Conservation (phyloP, 1,140 invertebrate genomes). For the Drosophila fuyamai region DNA sequence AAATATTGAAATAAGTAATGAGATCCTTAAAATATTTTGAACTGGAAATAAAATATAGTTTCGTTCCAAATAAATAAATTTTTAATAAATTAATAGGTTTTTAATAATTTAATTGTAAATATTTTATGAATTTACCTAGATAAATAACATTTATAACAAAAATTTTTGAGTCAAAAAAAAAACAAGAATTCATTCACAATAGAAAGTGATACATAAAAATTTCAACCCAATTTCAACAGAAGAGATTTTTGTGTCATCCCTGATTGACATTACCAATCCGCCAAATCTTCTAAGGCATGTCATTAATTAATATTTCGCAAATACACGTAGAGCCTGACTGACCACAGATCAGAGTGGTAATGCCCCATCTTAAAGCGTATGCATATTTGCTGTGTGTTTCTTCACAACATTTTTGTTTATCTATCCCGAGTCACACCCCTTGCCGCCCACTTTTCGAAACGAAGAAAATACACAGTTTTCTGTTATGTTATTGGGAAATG, state of each 20-base stretch:
- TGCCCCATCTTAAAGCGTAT: slow-evolving; percentile 5
- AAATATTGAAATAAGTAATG: too few species aligned
- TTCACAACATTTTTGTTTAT: slow-evolving; percentile 24
- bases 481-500: slow-evolving; percentile 52
- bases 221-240: neutral
- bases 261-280: neutral
- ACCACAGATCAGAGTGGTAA: slow-evolving; percentile 17
- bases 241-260: neutral
- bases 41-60: too few species aligned
- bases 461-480: slow-evolving; percentile 34
- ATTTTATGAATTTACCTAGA: too few species aligned
- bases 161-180: too few species aligned
- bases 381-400: slow-evolving; percentile 9
- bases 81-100: too few species aligned
- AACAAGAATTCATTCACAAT: too few species aligned
- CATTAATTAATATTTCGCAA: slow-evolving; percentile 1
- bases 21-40: too few species aligned
- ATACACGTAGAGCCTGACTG: neutral
- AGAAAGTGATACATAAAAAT: too few species aligned
- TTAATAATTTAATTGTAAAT: too few species aligned
- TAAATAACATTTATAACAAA: too few species aligned
- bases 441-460: slow-evolving; percentile 4
- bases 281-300: neutral
- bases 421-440: slow-evolving; percentile 4
- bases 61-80: too few species aligned